These are phyloP conservation scores for Allolobophora icterica DNA, from an alignment of 2,888 invertebrate genomes.

Conservation along the genomic window DNA sequence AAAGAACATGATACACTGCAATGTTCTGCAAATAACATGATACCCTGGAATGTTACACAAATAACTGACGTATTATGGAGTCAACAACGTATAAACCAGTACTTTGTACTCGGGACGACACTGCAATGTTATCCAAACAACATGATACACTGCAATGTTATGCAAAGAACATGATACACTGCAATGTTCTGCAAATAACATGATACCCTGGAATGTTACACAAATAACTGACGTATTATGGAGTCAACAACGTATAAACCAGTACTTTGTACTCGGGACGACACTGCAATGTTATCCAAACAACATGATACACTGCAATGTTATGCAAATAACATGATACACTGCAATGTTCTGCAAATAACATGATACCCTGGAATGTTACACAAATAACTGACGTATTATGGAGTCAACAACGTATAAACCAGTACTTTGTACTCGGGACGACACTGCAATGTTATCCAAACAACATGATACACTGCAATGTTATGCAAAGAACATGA, in stretches of 20 bases:
- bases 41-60: slow-evolving; percentile 47
- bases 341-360: slow-evolving; percentile 68
- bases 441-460: slow-evolving; percentile 77
- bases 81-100: slow-evolving; percentile 98
- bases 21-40: neutral
- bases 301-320: slow-evolving; percentile 20
- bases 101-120: slow-evolving; percentile 97
- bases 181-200: slow-evolving; percentile 44
- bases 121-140: slow-evolving; percentile 64
- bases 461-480: slow-evolving; percentile 23
- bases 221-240: slow-evolving; percentile 85
- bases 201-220: neutral
- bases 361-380: neutral
- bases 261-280: slow-evolving; percentile 96
- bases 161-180: slow-evolving; percentile 72
- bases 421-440: slow-evolving; percentile 96
- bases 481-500: neutral
- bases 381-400: slow-evolving; percentile 79
- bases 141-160: neutral
- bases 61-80: slow-evolving; percentile 87
- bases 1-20: neutral
- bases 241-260: slow-evolving; percentile 98
- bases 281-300: slow-evolving; percentile 72
- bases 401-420: slow-evolving; percentile 99
- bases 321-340: slow-evolving; percentile 64